phyloP scores from a whole-genome alignment of 2,888 invertebrate species.

The Aphodius granarius region DNA sequence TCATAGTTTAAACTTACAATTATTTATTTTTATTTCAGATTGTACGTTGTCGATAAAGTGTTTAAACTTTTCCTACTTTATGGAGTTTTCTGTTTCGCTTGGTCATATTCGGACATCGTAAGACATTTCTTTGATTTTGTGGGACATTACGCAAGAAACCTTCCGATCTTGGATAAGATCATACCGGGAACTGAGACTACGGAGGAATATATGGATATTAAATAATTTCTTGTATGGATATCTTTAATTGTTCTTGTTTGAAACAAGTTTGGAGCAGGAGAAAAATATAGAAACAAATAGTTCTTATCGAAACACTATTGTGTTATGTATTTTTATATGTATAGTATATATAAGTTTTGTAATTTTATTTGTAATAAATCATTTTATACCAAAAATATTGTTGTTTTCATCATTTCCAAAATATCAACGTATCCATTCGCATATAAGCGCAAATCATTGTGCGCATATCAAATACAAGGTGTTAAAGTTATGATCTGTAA shows the following conservation, averaged over 20 bases:
- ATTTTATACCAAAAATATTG: neutral
- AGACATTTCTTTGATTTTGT: slow-evolving; percentile 27
- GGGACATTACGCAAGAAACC: slow-evolving; percentile 19
- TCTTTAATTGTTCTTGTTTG: neutral
- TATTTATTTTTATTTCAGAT: too few species aligned
- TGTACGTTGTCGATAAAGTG: slow-evolving; percentile 58
- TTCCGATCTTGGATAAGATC: slow-evolving; percentile 28
- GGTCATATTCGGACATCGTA: slow-evolving; percentile 32
- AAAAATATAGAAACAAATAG: neutral
- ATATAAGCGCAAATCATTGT: too few species aligned
- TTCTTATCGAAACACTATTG: neutral
- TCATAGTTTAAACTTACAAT: slow-evolving; percentile 9
- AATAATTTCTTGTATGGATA: neutral
- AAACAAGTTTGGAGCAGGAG: neutral
- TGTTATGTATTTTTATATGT: neutral
- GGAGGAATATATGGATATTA: neutral
- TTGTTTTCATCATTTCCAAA: neutral
- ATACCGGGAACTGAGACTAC: slow-evolving; percentile 18
- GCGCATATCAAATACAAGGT: too few species aligned
- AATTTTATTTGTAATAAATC: neutral
- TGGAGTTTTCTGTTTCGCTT: slow-evolving; percentile 22
- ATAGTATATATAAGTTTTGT: neutral
- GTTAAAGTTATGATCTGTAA: too few species aligned
- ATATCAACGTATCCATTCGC: too few species aligned
- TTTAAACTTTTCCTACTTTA: slow-evolving; percentile 19